A percentile compares a stretch with the other conserved stretches of the same genome.
Conservation (phyloP, 30 jellyfish, hydroid and myxozoan species). For the Turritopsis dohrnii region DNA sequence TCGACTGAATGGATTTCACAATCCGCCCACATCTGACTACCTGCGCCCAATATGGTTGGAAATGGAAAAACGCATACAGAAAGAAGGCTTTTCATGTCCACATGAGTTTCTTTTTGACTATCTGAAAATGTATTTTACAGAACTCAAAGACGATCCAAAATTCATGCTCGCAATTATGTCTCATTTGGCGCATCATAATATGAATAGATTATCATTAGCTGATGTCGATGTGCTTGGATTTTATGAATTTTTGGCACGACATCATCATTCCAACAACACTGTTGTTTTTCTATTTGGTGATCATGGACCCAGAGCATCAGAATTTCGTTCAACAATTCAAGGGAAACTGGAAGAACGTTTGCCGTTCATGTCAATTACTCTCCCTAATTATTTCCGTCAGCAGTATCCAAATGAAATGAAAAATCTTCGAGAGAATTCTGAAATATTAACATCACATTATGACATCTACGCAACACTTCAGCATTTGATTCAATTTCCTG, state of each 20-base stretch:
- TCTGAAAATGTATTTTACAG: not conserved
- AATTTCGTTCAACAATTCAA: conserved; percentile 45
- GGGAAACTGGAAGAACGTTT: conserved; percentile 79
- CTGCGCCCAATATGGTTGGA: conserved; percentile 62
- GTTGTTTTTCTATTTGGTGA: conserved; percentile 54
- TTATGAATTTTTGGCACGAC: conserved; percentile 2
- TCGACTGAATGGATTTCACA: conserved; percentile 56
- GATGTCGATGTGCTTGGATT: conserved; percentile 27
- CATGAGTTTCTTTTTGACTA: not conserved
- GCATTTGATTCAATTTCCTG: conserved; percentile 47
- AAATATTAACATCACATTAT: conserved; percentile 60
- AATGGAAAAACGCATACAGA: not conserved
- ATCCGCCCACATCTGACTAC: conserved; percentile 61
- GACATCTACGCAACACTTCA: conserved; percentile 67
- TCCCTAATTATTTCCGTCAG: conserved; percentile 44
- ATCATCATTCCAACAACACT: conserved; percentile 31
- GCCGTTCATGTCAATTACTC: conserved; percentile 61
- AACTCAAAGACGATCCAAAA: conserved; percentile 7
- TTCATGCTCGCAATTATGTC: conserved; percentile 30
- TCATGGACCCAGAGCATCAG: conserved; percentile 60
- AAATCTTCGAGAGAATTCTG: conserved; percentile 41
- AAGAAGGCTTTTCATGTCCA: not conserved
- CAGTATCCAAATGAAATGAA: conserved; percentile 25
- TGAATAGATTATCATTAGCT: conserved; percentile 2
- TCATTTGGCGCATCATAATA: conserved; percentile 29